phyloP scores from a whole-genome alignment of 2,113 vertebrate species.

The Serilophus lunatus region DNA sequence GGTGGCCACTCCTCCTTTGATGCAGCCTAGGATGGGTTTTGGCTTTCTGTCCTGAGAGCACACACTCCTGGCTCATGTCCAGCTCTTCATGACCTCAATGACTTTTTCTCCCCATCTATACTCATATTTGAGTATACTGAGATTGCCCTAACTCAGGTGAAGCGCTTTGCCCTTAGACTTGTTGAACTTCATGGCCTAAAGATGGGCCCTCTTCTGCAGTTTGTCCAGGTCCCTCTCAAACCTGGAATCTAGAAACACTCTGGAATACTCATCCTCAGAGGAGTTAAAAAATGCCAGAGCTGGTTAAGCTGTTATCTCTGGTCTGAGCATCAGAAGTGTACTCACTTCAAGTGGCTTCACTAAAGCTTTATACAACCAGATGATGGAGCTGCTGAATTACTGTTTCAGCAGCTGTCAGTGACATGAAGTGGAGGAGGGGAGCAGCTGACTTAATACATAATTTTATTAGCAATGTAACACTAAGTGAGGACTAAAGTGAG shows the following conservation, averaged over 20 bases:
- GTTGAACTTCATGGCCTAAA: not conserved
- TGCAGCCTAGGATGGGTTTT: not conserved
- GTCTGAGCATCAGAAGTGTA: not conserved
- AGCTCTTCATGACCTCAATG: not conserved
- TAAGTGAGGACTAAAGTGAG: not conserved
- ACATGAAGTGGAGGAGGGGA: not conserved
- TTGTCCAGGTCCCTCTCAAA: not conserved
- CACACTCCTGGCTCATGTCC: not conserved
- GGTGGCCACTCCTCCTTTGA: not conserved
- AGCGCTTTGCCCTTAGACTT: not conserved
- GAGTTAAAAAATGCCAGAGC: not conserved
- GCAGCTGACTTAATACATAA: not conserved
- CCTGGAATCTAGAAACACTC: not conserved
- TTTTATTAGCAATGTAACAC: not conserved
- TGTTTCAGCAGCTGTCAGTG: not conserved
- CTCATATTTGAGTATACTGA: not conserved
- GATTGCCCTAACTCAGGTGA: not conserved
- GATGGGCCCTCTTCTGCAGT: not conserved
- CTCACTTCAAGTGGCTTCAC: not conserved
- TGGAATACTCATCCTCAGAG: not conserved
- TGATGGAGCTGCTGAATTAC: conserved; percentile 33
- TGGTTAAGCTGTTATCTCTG: not conserved
- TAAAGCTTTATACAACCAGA: not conserved
- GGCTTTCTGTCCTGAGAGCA: not conserved
- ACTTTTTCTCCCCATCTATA: not conserved